Conservation (phyloP, 1,140 invertebrate genomes). For the Epicauta chinensis region DNA sequence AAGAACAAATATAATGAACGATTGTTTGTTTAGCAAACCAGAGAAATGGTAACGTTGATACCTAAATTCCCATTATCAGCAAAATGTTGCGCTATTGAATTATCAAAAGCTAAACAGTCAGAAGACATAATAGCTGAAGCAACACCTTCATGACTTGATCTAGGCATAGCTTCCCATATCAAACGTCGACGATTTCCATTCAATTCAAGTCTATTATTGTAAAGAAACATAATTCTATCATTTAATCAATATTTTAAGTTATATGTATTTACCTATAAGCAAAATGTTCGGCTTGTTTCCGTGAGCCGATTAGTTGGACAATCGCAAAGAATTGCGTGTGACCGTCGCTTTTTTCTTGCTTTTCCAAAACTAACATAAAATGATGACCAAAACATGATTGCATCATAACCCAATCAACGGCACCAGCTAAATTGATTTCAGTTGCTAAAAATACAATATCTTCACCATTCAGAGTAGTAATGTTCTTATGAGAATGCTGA, state of each 20-base stretch:
- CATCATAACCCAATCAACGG: constrained; percentile 99
- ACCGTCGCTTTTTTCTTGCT: constrained; percentile 97
- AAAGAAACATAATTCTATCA: not conserved
- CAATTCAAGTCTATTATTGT: constrained; percentile 71
- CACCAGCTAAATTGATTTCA: constrained; percentile 98
- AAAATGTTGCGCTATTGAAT: constrained; percentile 95
- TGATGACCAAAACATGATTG: constrained; percentile 98
- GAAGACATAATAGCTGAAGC: constrained; percentile 97
- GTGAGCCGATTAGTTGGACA: constrained; percentile 96
- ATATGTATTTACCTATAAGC: constrained; percentile 86
- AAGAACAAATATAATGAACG: constrained; percentile 1
- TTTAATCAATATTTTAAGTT: too few relatives aligned
- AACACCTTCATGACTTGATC: constrained; percentile 98
- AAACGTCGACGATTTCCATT: constrained; percentile 89
- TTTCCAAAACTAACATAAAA: constrained; percentile 99
- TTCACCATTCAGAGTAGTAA: constrained; percentile 94
- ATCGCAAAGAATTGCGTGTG: constrained; percentile 99
- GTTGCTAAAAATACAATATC: constrained; percentile 99
- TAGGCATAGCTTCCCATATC: constrained; percentile 98
- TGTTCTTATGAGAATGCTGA: constrained; percentile 96
- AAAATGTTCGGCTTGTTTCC: constrained; percentile 99
- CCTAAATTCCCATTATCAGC: constrained; percentile 99
- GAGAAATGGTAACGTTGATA: constrained; percentile 98
- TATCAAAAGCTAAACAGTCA: constrained; percentile 98
- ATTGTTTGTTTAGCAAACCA: constrained; percentile 52